phyloP scores from a whole-genome alignment of 2,797 vertebrate species.

The Pteropus rufus region DNA sequence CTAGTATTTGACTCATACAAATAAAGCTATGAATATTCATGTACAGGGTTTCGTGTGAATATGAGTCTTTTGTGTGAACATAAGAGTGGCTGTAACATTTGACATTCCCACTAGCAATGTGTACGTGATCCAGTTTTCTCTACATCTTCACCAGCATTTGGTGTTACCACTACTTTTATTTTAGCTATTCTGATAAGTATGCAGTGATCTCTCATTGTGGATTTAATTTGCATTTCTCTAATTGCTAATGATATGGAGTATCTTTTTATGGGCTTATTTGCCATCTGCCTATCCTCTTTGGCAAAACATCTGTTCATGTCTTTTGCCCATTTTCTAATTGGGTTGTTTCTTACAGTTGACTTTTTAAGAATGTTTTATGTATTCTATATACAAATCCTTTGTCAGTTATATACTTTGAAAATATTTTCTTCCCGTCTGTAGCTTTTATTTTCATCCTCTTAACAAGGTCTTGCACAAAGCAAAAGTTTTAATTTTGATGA shows the following conservation, averaged over 20 bases:
- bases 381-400: neutral
- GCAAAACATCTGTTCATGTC: neutral
- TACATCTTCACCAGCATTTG: neutral
- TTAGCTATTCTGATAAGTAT: neutral
- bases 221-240: neutral
- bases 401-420: neutral
- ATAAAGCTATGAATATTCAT: neutral
- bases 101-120: neutral
- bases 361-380: neutral
- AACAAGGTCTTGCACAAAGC: neutral
- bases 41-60: neutral
- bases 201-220: neutral
- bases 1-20: neutral
- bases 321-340: neutral
- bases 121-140: neutral
- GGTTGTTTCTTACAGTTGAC: neutral
- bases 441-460: neutral
- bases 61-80: neutral
- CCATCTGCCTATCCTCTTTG: neutral
- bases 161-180: neutral
- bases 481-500: neutral
- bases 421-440: neutral
- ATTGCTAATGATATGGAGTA: too few relatives aligned
- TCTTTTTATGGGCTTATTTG: neutral
- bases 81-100: neutral